Percentiles rank a stretch among this genome's conserved stretches.
Evolutionary conservation across 2,113 vertebrate genomes (phyloP).

Genomic region (Callocephalon fimbriatum): DNA sequence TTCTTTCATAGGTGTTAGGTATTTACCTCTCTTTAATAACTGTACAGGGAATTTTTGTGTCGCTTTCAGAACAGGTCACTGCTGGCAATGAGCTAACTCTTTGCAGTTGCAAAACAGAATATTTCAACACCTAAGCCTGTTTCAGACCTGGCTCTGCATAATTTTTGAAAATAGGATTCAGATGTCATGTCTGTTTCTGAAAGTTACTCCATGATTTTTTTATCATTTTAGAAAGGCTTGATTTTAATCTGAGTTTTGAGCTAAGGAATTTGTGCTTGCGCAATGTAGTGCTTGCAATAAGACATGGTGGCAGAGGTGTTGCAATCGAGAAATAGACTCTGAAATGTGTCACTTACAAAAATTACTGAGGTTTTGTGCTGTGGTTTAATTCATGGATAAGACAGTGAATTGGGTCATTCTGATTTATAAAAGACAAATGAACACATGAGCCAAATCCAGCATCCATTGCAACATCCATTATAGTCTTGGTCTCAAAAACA

Average conservation of each 20-base stretch:
- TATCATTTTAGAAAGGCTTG: background rate
- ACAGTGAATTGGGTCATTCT: background rate
- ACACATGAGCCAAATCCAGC: background rate
- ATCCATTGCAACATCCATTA: background rate
- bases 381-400: background rate
- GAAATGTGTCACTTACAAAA: background rate
- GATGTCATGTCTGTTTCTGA: background rate
- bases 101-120: background rate
- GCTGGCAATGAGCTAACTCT: background rate
- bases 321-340: background rate
- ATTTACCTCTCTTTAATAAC: background rate
- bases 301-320: background rate
- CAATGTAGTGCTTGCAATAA: background rate
- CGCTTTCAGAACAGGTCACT: background rate
- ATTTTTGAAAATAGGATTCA: background rate
- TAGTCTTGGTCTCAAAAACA: background rate
- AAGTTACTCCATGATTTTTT: background rate
- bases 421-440: background rate
- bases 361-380: background rate
- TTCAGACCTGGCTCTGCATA: background rate
- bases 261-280: background rate
- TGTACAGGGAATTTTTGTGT: background rate
- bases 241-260: background rate
- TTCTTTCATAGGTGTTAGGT: background rate
- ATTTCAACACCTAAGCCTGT: background rate